phyloP scores from a whole-genome alignment of 2,113 vertebrate species.

The Pyrgilauda ruficollis region DNA sequence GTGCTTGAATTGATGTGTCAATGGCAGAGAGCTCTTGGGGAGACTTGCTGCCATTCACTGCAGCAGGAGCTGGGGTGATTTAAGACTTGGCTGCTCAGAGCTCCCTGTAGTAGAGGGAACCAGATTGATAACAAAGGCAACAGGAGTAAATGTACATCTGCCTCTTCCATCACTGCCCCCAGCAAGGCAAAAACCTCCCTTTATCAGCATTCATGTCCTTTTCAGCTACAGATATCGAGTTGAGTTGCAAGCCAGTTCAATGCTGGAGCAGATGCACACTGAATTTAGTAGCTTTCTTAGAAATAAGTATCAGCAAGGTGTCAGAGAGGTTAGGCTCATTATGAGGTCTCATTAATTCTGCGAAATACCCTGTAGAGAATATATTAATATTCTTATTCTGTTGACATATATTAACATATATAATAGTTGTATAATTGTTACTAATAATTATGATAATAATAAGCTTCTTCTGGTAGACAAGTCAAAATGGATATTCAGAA shows the following conservation, averaged over 20 bases:
- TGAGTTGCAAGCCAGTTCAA: background rate
- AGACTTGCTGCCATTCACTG: background rate
- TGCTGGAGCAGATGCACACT: background rate
- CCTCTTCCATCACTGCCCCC: background rate
- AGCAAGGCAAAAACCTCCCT: background rate
- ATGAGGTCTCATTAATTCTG: conserved; percentile 43
- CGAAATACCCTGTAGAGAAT: conserved; percentile 44
- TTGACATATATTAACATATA: conserved; percentile 62
- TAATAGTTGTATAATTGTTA: conserved; percentile 63
- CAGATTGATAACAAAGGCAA: background rate
- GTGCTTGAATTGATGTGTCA: background rate
- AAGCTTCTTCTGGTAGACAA: background rate
- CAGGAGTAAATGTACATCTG: background rate
- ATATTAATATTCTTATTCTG: conserved; percentile 50
- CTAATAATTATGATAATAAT: conserved; percentile 31
- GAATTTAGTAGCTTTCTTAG: conserved; percentile 15
- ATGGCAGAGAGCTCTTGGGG: background rate
- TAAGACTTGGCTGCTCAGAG: background rate
- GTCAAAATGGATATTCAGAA: background rate
- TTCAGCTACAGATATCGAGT: background rate
- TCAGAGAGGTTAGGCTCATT: conserved; percentile 31
- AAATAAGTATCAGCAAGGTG: conserved; percentile 31
- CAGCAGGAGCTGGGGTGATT: background rate
- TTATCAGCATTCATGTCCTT: background rate
- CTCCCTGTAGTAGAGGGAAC: background rate